These are phyloP conservation scores for Scaptomyza graminum DNA, from an alignment of 1,140 invertebrate genomes.

Conservation along the genomic window DNA sequence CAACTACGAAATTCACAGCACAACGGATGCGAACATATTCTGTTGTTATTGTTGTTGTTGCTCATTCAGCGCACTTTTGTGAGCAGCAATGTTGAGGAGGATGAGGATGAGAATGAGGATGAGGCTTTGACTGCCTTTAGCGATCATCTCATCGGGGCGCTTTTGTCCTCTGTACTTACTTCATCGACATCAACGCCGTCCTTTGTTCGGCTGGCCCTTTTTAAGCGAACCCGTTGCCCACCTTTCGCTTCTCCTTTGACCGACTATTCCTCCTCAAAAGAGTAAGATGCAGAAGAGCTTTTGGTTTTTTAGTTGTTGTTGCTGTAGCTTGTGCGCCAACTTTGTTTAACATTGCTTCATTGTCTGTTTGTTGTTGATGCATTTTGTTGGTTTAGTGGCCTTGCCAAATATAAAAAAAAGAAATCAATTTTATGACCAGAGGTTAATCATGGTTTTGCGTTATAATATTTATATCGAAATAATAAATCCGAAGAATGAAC, in stretches of 20 bases:
- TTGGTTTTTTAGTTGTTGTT: constrained; percentile 14
- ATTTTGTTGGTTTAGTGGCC: constrained; percentile 59
- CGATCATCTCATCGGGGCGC: constrained; percentile 76
- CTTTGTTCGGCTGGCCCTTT: constrained; percentile 47
- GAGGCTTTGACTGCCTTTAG: constrained; percentile 48
- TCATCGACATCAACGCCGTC: constrained; percentile 45
- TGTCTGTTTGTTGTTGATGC: constrained; percentile 55
- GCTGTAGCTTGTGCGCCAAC: constrained; percentile 56
- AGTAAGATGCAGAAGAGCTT: constrained; percentile 20
- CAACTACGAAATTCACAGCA: constrained; percentile 66
- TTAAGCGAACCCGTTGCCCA: constrained; percentile 13
- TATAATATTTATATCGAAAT: constrained; percentile 4
- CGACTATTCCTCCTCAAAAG: background rate
- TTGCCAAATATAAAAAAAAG: constrained; percentile 51
- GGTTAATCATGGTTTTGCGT: constrained; percentile 28
- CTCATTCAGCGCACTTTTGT: constrained; percentile 31
- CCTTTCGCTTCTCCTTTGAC: background rate
- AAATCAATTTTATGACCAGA: background rate
- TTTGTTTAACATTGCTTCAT: constrained; percentile 77
- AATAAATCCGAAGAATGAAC: background rate
- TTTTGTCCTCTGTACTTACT: constrained; percentile 60
- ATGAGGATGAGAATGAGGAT: constrained; percentile 3
- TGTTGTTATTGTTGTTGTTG: constrained; percentile 28
- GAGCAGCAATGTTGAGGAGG: background rate
- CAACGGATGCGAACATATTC: constrained; percentile 61